A percentile compares a stretch with the other conserved stretches of the same genome.
Evolutionary conservation across 2,113 vertebrate species (phyloP).

Genomic region (Sturnus vulgaris): DNA sequence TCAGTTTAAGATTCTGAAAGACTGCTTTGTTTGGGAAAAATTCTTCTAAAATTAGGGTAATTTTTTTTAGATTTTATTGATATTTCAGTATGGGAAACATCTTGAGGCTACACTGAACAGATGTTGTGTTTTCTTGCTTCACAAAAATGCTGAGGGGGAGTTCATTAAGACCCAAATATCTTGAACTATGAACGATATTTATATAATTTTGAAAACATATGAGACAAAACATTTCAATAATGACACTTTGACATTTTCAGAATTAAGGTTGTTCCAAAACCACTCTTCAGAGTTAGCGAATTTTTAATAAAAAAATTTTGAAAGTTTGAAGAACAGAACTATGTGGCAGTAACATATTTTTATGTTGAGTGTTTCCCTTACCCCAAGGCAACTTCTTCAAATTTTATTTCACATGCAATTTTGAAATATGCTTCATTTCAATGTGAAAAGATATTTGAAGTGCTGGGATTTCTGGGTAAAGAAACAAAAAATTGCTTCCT

Average conservation of each 20-base stretch:
- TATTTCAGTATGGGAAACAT: not conserved
- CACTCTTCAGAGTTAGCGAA: not conserved
- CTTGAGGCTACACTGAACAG: not conserved
- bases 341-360: not conserved
- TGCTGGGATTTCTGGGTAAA: not conserved
- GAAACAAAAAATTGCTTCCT: not conserved
- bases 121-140: not conserved
- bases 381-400: not conserved
- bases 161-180: not conserved
- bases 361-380: not conserved
- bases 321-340: not conserved
- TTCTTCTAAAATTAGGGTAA: not conserved
- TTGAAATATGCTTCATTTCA: not conserved
- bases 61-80: not conserved
- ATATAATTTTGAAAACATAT: not conserved
- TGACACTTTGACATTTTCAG: not conserved
- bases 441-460: not conserved
- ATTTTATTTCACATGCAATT: not conserved
- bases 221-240: not conserved
- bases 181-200: not conserved
- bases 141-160: not conserved
- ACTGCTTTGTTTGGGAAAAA: not conserved
- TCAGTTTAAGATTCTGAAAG: not conserved
- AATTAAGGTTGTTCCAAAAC: slow-evolving; percentile 1
- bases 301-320: not conserved